Evolutionary conservation across 2,888 invertebrate genomes (phyloP), one percentile per base, ranked within the genome.

Genomic region (Drosophila affinis): DNA sequence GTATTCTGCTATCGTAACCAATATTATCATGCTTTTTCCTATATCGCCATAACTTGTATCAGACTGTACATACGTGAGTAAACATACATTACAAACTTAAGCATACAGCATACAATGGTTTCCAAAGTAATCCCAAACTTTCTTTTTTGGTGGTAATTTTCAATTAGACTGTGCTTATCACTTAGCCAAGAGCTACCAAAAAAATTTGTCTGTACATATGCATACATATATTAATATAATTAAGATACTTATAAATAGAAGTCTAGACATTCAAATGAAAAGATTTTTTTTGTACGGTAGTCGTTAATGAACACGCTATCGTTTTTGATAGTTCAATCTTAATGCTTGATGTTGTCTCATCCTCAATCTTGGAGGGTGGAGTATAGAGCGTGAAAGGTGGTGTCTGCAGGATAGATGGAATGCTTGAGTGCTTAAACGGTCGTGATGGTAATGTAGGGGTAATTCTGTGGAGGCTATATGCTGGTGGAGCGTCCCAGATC

Each of bases 401-500:
- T 14, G 14, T 12, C 34, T 34, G 48, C 62, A 56, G 14, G 39
- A 6, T 39, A 14, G 67, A 45, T 39, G 60, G 32, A 45, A 10
- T 10, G 27, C 27, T 54, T 14, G 45, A 7, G 7, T 14, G 39
- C 39, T 39, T 39, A 39, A 6, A 39, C 39, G 32, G 5, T 46
- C 3, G 12, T 48, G 14, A 9, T 27, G 44, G 18, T 21, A 12
- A 24, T 60, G n/a, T 53, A n/a, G 12, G 51, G 65, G 65, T 7
- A 17, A 18, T 3, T n/a, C 56, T 21, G 39, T 24, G 76, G 73
- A 67, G 9, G 76, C 81, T 90, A 92, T 75, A 92, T 91, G 80
- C 91, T 91, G 78, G 90, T 91, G 57, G 92, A 91, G 1, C 91
- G 88, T 47, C 92, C 92, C 58, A 91, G n/a, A 39, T 39, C 39